Evolutionary conservation across 2,888 invertebrate species (phyloP).

Genomic region (Ophion costatus): DNA sequence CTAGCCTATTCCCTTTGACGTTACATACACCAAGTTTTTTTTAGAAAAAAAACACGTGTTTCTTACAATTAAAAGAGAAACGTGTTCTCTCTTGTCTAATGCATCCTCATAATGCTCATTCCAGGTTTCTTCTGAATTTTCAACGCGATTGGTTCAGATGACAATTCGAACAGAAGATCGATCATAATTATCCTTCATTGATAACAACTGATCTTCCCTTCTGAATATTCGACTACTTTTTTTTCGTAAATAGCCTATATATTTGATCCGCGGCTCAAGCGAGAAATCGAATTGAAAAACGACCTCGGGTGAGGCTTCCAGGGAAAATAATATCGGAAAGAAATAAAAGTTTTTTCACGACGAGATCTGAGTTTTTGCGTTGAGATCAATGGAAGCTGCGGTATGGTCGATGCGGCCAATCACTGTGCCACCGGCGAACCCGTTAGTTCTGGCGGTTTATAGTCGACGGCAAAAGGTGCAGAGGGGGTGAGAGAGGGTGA

Average conservation of each 20-base stretch:
- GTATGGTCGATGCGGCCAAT: slow-evolving; percentile 40
- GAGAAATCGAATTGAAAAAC: neutral
- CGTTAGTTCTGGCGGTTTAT: slow-evolving; percentile 46
- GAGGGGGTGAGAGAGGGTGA: slow-evolving; percentile 44
- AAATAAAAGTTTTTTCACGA: neutral
- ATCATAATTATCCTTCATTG: neutral
- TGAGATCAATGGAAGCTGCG: slow-evolving; percentile 46
- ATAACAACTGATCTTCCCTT: neutral
- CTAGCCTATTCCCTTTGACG: no score
- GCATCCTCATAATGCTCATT: neutral
- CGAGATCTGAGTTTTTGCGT: neutral
- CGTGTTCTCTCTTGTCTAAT: no score
- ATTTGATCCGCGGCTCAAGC: neutral
- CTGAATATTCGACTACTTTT: neutral
- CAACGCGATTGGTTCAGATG: neutral
- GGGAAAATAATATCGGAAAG: neutral
- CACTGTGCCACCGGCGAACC: slow-evolving; percentile 41
- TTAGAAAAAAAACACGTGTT: no score
- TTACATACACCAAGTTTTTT: no score
- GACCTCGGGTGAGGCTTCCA: neutral
- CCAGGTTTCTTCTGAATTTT: neutral
- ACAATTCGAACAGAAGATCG: neutral
- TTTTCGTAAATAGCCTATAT: neutral
- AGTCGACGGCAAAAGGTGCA: slow-evolving; percentile 67
- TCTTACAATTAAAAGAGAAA: no score